Evolutionary conservation across 2,113 vertebrate species (phyloP), one percentile per base, ranked within the genome.

Genomic region (Bambusicola thoracicus): DNA sequence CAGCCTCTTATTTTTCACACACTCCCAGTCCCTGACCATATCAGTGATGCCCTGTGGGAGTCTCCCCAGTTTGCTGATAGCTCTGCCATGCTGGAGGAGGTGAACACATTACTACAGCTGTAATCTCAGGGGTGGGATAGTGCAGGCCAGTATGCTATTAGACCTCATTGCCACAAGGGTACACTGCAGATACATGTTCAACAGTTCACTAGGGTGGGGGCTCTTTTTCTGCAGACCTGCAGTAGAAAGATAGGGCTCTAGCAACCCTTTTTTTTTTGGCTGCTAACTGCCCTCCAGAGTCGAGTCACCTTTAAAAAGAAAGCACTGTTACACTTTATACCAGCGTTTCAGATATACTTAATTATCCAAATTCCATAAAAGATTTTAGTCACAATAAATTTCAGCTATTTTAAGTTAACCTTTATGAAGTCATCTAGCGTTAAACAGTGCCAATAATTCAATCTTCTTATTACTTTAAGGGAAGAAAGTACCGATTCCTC

Each of bases 181-280:
- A 61, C 59, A 25, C 68, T 83, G 59, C 48, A 65, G 25, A 36
- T 18, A 38, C 5, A 7, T 2, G 11, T 46, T 72, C 56, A 49
- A 55, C 16, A 48, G 34, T 25, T n/a, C 29, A 20, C 13, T 13
- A 43, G 10, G 19, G 19, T 0, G 3, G 6, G 10, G 2, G 8
- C 6, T 22, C 55, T 30, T 84, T 36, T 38, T 53, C 48, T 69
- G 62, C 29, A 79, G 58, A 76, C 18, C 13, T 30, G 21, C 43
- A 75, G 80, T 67, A 68, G n/a, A 65, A 69, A 59, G 13, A 27
- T 0, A 67, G 13, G 13, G 25, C 38, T 44, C 27, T 49, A 41
- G 17, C 8, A 61, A 22, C 19, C n/a, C 24, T 48, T 22, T 19
- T 17, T 56, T 17, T 62, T 82, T 59, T 36, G 32, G 29, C 46